Percentiles rank a stretch among this genome's conserved stretches.
phyloP scores from a whole-genome alignment of 1,140 invertebrate genomes.

The Mamestra configurata region DNA sequence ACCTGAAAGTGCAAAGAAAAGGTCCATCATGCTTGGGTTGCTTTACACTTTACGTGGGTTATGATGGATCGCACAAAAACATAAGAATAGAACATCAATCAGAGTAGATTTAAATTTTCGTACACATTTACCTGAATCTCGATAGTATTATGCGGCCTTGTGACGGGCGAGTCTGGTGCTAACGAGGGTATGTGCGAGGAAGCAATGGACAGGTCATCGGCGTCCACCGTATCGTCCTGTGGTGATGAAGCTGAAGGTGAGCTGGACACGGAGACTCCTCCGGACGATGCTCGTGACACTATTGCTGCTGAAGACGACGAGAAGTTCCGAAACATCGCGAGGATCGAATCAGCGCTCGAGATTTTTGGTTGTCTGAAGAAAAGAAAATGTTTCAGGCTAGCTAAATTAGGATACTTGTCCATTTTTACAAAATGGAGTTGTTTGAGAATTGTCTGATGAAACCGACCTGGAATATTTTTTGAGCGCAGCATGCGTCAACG shows the following conservation, averaged over 20 bases:
- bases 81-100: too few species aligned
- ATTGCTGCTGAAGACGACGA: conserved; percentile 88
- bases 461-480: conserved; percentile 82
- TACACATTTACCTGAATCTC: conserved; percentile 88
- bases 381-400: not conserved
- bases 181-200: conserved; percentile 89
- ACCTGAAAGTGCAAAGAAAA: conserved; percentile 78
- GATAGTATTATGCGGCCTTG: conserved; percentile 86
- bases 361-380: conserved; percentile 87
- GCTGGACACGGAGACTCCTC: conserved; percentile 89
- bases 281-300: conserved; percentile 87
- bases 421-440: not conserved
- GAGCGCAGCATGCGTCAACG: conserved; percentile 83
- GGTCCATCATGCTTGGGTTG: not conserved
- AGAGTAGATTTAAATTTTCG: too few species aligned
- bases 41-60: not conserved
- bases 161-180: conserved; percentile 89
- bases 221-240: conserved; percentile 90
- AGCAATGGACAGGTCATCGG: conserved; percentile 90
- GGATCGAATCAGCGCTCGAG: conserved; percentile 92
- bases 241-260: conserved; percentile 91
- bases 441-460: too few species aligned
- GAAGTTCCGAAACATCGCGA: conserved; percentile 92
- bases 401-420: not conserved
- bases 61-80: not conserved